Evolutionary conservation across 2,888 invertebrate genomes (phyloP).

Genomic region (Drosophila limbata): DNA sequence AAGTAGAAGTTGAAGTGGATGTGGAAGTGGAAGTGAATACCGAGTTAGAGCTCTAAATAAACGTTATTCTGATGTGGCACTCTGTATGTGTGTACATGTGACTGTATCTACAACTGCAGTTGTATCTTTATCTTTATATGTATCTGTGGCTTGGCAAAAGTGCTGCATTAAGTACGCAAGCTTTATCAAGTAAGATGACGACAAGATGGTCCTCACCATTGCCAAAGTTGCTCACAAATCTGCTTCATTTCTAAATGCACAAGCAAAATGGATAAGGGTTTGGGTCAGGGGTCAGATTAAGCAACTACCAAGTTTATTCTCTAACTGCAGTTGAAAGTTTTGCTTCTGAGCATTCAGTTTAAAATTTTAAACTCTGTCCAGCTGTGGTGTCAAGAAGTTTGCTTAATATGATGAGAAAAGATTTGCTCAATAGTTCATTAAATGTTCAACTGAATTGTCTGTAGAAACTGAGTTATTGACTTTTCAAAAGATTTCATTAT

Average conservation of each 20-base stretch:
- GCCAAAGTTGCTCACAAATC: conserved; percentile 47
- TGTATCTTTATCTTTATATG: not conserved
- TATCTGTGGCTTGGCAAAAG: conserved; percentile 27
- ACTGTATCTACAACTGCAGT: not conserved
- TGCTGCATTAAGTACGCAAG: conserved; percentile 44
- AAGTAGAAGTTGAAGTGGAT: conserved; percentile 10
- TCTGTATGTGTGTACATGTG: conserved; percentile 2
- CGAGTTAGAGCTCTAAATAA: conserved; percentile 32
- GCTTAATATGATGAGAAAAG: conserved; percentile 2
- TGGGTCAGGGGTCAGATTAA: conserved; percentile 19
- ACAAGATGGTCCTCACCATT: conserved; percentile 36
- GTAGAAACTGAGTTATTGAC: not conserved
- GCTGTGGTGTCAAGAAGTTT: not conserved
- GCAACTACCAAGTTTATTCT: conserved; percentile 18
- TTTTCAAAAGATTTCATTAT: not conserved
- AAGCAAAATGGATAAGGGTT: not conserved
- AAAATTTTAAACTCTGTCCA: conserved; percentile 15
- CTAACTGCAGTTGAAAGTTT: conserved; percentile 26
- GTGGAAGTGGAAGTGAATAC: conserved; percentile 9
- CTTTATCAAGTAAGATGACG: conserved; percentile 53
- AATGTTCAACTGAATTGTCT: conserved; percentile 6
- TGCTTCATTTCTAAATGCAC: conserved; percentile 11
- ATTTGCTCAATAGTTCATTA: conserved; percentile 5
- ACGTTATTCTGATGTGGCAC: not conserved
- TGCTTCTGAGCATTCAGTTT: conserved; percentile 14